Conservation (phyloP, 2,113 vertebrate genomes). For the Ceratotherium simum region DNA sequence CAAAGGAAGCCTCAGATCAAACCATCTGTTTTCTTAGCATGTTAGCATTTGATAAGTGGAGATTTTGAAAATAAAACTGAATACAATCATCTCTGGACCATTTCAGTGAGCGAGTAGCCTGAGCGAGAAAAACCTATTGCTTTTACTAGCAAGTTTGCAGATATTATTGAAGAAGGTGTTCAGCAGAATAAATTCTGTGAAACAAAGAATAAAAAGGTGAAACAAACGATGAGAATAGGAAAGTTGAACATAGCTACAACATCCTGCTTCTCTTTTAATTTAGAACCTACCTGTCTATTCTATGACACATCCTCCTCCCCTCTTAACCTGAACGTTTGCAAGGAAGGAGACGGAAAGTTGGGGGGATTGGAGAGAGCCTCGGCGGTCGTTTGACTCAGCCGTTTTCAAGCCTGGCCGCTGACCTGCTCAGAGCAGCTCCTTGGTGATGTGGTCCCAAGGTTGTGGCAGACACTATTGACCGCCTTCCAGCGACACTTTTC, state of each 20-base stretch:
- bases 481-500: not conserved
- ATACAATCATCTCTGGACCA: not conserved
- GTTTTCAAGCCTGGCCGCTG: not conserved
- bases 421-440: not conserved
- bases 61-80: slow-evolving; percentile 54
- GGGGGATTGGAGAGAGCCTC: not conserved
- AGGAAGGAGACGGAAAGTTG: not conserved
- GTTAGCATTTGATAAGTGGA: slow-evolving; percentile 8
- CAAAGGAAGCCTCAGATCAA: slow-evolving; percentile 31
- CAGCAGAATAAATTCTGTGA: slow-evolving; percentile 41
- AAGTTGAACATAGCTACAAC: not conserved
- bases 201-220: not conserved
- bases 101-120: not conserved
- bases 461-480: not conserved
- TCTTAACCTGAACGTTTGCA: not conserved
- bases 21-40: slow-evolving; percentile 48
- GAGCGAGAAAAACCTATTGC: not conserved
- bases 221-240: not conserved
- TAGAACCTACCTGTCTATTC: not conserved
- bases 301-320: not conserved
- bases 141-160: slow-evolving; percentile 51
- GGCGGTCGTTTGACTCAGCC: not conserved
- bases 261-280: not conserved
- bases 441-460: no score
- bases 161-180: slow-evolving; percentile 12